Percentiles rank a stretch among this genome's conserved stretches.
phyloP scores from a whole-genome alignment of 64 coral and sea anemone genomes.

The Stylophora pistillata region DNA sequence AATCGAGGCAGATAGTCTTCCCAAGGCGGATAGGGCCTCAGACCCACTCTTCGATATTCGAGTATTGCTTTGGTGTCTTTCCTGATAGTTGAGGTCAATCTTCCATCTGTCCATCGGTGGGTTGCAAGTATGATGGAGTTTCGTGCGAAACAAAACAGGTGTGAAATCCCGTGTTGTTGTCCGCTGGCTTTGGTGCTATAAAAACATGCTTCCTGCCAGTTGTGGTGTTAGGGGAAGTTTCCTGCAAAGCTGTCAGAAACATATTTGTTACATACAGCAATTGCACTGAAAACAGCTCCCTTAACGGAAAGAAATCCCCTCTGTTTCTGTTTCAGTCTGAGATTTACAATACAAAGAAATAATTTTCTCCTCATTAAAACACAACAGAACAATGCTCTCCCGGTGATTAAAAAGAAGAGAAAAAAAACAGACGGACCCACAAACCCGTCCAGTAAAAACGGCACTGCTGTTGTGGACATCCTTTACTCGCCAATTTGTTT shows the following conservation, averaged over 20 bases:
- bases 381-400: background rate
- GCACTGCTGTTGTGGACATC: too few species aligned
- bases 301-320: background rate
- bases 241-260: background rate
- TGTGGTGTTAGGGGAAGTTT: background rate
- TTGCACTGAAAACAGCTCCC: background rate
- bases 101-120: too few species aligned
- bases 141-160: background rate
- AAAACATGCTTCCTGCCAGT: background rate
- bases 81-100: background rate
- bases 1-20: slow-evolving; percentile 45
- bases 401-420: background rate
- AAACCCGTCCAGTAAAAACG: too few species aligned
- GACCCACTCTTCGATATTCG: slow-evolving; percentile 35
- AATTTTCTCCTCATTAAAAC: too few species aligned
- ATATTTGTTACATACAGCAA: background rate
- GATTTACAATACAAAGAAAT: too few species aligned
- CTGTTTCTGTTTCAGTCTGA: too few species aligned
- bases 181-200: background rate
- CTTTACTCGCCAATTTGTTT: too few species aligned
- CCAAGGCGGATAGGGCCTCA: slow-evolving; percentile 54
- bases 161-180: background rate
- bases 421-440: too few species aligned
- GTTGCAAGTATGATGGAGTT: background rate
- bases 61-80: background rate